phyloP scores from a whole-genome alignment of 2,113 vertebrate genomes.

The Probosciger aterrimus region DNA sequence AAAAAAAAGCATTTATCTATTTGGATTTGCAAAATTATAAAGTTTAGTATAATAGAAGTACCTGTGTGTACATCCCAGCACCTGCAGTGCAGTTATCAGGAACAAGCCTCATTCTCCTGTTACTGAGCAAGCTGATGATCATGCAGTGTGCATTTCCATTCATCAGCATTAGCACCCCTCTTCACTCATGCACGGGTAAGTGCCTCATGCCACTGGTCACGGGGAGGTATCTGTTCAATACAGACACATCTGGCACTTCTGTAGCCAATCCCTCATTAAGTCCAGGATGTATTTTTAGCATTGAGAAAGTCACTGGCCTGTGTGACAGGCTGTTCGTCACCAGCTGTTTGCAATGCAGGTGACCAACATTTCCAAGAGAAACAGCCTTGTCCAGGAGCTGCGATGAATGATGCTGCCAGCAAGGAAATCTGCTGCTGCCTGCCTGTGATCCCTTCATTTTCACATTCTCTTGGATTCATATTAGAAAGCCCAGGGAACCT shows the following conservation, averaged over 20 bases:
- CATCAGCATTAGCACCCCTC: fast-evolving
- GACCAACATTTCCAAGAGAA: background rate
- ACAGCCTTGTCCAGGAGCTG: background rate
- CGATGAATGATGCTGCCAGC: background rate
- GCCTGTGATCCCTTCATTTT: background rate
- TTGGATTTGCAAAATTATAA: background rate
- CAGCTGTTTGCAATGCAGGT: background rate
- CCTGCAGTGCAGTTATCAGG: background rate
- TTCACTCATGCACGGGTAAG: fast-evolving
- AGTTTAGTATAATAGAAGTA: background rate
- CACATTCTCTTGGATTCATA: background rate
- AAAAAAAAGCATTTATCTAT: background rate
- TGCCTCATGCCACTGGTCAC: fast-evolving
- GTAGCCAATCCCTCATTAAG: background rate
- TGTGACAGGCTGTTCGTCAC: background rate
- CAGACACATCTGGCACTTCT: background rate
- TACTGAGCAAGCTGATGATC: background rate
- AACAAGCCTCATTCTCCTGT: background rate
- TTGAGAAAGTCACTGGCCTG: background rate
- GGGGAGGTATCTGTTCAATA: background rate
- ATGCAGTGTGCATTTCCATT: fast-evolving
- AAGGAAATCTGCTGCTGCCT: background rate
- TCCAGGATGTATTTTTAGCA: background rate
- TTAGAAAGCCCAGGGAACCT: background rate
- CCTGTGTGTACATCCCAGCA: background rate